Evolutionary conservation across 2,888 invertebrate genomes (phyloP), one percentile per base, ranked within the genome.

Genomic region (Operophtera brumata): DNA sequence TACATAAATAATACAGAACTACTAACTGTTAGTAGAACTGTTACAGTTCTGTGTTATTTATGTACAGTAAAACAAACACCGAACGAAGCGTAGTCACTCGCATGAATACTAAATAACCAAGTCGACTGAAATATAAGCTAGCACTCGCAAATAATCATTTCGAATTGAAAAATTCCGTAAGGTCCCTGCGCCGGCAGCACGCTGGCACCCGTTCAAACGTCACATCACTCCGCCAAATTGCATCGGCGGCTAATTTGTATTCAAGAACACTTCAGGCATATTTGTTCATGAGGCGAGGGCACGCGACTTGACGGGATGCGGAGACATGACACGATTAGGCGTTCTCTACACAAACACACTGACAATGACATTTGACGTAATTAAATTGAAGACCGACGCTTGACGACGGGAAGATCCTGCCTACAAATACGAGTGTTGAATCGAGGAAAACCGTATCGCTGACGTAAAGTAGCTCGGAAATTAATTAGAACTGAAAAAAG

Each of bases 171-270:
- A 84, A 84, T 84, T 81, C 80, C 77, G 57, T 64, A 64, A 70
- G 66, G 70, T 64, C 69, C 65, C 59, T 65, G 70, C 68, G 71
- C 75, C 75, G 73, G 73, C 74, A 72, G 65, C 61, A 70, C 68
- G 71, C 75, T 76, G 73, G 73, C 74, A 72, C 65, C 61, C 67
- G 71, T 77, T 82, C 75, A 77, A 80, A 78, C 70, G 82, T 84
- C 84, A 80, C 80, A 80, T 83, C 79, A 82, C 73, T 75, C 73
- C 63, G 65, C 71, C 73, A 84, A 82, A 85, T 84, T 84, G 82
- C 84, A 86, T 77, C 73, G 67, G 61, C 63, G 59, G 50, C 69
- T 79, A 77, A 80, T 87, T 84, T 80, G 84, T 87, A 87, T 87
- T 85, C 86, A 72, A 72, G 78, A 75, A 64, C 59, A 67, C 73